Percentiles rank a stretch among this genome's conserved stretches.
Conservation (phyloP, 2,797 vertebrate genomes). For the Eospalax fontanierii region DNA sequence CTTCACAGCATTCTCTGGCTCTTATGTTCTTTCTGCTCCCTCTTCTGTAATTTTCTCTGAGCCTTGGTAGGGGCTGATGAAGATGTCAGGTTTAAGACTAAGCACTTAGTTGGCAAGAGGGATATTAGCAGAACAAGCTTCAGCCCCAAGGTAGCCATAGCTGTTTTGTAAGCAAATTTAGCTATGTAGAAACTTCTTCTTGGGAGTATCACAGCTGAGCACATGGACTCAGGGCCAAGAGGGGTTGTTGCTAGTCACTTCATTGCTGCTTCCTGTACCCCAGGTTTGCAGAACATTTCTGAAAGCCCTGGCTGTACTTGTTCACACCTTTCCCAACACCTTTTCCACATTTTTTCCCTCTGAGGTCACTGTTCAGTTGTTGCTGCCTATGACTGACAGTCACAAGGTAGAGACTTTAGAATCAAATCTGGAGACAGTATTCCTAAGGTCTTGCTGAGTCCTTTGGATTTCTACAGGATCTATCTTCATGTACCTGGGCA, state of each 20-base stretch:
- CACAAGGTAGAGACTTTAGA: neutral
- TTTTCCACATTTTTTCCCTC: no score
- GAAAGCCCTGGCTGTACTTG: neutral
- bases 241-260: neutral
- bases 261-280: neutral
- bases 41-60: neutral
- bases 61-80: neutral
- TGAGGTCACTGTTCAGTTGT: neutral
- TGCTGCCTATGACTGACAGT: neutral
- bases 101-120: no score
- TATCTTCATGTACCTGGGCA: neutral
- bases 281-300: neutral
- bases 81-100: neutral
- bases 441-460: neutral
- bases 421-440: neutral
- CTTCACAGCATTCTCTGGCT: neutral
- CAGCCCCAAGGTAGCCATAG: neutral
- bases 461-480: neutral
- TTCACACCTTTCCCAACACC: neutral
- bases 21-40: neutral
- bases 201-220: no score
- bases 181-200: neutral
- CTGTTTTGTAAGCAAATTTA: no score
- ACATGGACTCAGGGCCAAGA: neutral
- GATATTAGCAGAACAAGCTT: neutral